phyloP scores from a whole-genome alignment of 2,797 vertebrate genomes.

The Adelosebastes latens region DNA sequence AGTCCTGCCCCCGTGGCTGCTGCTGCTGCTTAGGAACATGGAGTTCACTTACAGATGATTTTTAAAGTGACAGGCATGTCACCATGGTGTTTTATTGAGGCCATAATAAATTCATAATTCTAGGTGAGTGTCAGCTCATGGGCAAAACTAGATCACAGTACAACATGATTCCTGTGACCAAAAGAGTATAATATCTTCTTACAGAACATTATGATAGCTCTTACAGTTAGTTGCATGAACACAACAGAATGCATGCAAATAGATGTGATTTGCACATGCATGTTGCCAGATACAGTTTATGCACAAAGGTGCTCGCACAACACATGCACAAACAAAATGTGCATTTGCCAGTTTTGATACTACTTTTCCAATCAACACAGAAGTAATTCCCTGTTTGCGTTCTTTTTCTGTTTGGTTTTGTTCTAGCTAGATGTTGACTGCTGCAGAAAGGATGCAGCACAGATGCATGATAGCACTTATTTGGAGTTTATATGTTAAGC shows the following conservation, averaged over 20 bases:
- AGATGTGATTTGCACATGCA: not conserved
- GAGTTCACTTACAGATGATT: slow-evolving; percentile 14
- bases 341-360: not conserved
- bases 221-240: not conserved
- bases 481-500: not conserved
- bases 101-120: not conserved
- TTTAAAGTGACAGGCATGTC: slow-evolving; percentile 20
- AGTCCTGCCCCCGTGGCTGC: slow-evolving; percentile 16
- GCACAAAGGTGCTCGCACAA: not conserved
- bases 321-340: not conserved
- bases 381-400: not conserved
- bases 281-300: not conserved
- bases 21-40: slow-evolving; percentile 9
- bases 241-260: not conserved
- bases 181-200: not conserved
- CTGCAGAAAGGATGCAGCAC: not conserved
- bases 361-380: not conserved
- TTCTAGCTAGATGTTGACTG: not conserved
- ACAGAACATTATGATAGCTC: not conserved
- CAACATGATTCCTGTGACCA: not conserved
- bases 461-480: not conserved
- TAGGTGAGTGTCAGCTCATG: not conserved
- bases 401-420: not conserved
- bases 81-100: slow-evolving; percentile 1
- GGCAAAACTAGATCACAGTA: slow-evolving; percentile 1